Conservation (phyloP, 2,888 invertebrate genomes). For the Mesoligia furuncula region DNA sequence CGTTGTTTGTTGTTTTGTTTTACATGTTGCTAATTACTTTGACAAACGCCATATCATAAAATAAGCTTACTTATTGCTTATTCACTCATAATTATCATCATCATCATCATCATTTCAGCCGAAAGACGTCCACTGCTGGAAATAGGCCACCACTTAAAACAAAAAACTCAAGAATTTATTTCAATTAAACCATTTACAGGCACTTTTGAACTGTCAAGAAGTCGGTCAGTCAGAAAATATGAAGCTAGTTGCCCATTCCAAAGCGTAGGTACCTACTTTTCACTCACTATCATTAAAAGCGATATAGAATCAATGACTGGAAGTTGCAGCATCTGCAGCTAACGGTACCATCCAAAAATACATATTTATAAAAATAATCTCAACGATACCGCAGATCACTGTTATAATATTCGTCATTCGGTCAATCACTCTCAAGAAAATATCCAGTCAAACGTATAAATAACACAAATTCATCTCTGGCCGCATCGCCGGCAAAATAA, state of each 20-base stretch:
- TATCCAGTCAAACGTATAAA: constrained; percentile 57
- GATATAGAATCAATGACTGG: not conserved
- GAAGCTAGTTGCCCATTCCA: too few relatives aligned
- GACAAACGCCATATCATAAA: too few relatives aligned
- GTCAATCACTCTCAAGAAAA: constrained; percentile 55
- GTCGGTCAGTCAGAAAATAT: too few relatives aligned
- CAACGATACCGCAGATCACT: constrained; percentile 21
- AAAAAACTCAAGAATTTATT: too few relatives aligned
- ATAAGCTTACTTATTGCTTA: not conserved
- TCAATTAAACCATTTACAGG: too few relatives aligned
- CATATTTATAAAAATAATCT: constrained; percentile 31
- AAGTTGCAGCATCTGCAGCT: not conserved
- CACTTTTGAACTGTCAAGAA: too few relatives aligned
- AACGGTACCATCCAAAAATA: constrained; percentile 27
- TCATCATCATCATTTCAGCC: too few relatives aligned
- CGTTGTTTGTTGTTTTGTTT: too few relatives aligned
- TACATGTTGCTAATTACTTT: too few relatives aligned
- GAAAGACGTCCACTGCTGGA: too few relatives aligned
- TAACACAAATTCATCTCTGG: constrained; percentile 59
- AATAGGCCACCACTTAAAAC: too few relatives aligned
- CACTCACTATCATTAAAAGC: not conserved
- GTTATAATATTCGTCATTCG: constrained; percentile 55
- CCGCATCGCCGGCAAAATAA: constrained; percentile 59
- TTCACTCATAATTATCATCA: not conserved
- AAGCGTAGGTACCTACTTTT: too few relatives aligned